A percentile compares a stretch with the other conserved stretches of the same genome.
phyloP scores from a whole-genome alignment of 2,888 invertebrate species.

The Tinea trinotella region DNA sequence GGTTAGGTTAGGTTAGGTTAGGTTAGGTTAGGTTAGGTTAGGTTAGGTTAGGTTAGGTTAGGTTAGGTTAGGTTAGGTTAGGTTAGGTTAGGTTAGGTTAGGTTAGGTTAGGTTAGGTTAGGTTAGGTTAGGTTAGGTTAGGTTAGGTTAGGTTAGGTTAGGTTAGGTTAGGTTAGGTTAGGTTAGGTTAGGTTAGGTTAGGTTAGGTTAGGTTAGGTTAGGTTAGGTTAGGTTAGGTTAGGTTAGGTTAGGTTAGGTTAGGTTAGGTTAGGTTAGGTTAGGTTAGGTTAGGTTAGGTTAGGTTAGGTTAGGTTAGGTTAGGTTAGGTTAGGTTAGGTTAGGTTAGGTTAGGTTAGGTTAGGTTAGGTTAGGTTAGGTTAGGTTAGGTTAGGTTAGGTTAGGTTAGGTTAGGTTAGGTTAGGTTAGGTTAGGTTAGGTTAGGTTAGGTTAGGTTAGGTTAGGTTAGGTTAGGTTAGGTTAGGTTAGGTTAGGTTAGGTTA shows the following conservation, averaged over 20 bases:
- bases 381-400: slow-evolving; percentile 21
- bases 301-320: slow-evolving; percentile 21
- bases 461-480: slow-evolving; percentile 21
- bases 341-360: slow-evolving; percentile 22
- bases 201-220: slow-evolving; percentile 19
- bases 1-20: slow-evolving; percentile 21
- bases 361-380: slow-evolving; percentile 21
- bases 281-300: slow-evolving; percentile 17
- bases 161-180: slow-evolving; percentile 22
- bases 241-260: slow-evolving; percentile 20
- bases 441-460: slow-evolving; percentile 21
- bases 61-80: slow-evolving; percentile 21
- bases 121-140: slow-evolving; percentile 19
- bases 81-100: slow-evolving; percentile 17
- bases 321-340: slow-evolving; percentile 23
- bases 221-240: slow-evolving; percentile 19
- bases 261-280: slow-evolving; percentile 17
- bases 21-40: slow-evolving; percentile 21
- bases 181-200: slow-evolving; percentile 18
- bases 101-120: slow-evolving; percentile 16
- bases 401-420: slow-evolving; percentile 19
- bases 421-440: slow-evolving; percentile 20
- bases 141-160: slow-evolving; percentile 21
- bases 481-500: slow-evolving; percentile 21
- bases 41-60: slow-evolving; percentile 20